A percentile compares a stretch with the other conserved stretches of the same genome.
Conservation (phyloP, 2,113 vertebrate genomes). For the Saccopteryx bilineata region DNA sequence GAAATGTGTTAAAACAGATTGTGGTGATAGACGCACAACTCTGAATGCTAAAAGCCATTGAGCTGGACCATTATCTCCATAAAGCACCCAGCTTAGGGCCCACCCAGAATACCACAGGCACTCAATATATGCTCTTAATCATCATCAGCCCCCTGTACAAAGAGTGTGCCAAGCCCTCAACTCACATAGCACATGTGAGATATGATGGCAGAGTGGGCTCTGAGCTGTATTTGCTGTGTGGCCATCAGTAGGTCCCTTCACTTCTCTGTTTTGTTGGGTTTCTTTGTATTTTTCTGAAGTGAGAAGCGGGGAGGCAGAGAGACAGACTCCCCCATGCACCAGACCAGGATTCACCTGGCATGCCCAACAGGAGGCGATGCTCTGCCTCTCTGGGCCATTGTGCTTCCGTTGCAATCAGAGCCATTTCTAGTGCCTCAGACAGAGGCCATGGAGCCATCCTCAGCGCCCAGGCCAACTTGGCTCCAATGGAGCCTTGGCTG, state of each 20-base stretch:
- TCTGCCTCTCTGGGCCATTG: no score
- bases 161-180: not conserved
- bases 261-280: not conserved
- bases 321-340: no score
- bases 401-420: no score
- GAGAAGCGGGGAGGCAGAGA: no score
- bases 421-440: no score
- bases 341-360: no score
- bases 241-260: not conserved
- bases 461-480: no score
- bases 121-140: not conserved
- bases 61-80: not conserved
- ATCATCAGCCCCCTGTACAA: not conserved
- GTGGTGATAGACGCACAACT: not conserved
- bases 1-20: not conserved
- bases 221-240: not conserved
- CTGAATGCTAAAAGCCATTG: not conserved
- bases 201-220: not conserved
- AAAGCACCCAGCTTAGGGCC: not conserved
- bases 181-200: fast-evolving
- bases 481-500: no score
- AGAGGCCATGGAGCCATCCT: no score
- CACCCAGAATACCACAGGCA: not conserved
- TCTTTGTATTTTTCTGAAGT: no score
- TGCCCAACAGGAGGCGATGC: no score